These are phyloP conservation scores for Rhopalosiphum nymphaeae DNA, from an alignment of 2,888 invertebrate species.

Conservation along the genomic window DNA sequence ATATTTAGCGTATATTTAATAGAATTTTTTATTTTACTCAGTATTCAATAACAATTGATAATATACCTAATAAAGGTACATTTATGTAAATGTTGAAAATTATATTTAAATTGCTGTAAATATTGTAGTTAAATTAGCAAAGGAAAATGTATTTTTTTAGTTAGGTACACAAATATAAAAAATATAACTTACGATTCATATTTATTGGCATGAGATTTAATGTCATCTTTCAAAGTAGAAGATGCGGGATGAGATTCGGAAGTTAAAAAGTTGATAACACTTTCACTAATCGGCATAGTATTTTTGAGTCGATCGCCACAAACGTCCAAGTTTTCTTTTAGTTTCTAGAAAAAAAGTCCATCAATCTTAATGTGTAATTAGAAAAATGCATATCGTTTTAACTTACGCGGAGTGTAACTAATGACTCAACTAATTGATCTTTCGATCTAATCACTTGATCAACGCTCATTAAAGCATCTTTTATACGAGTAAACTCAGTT, in stretches of 20 bases:
- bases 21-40: too few species aligned
- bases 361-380: not conserved
- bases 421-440: constrained; percentile 78
- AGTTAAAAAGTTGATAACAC: constrained; percentile 34
- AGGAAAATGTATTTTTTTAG: not conserved
- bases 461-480: constrained; percentile 71
- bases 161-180: not conserved
- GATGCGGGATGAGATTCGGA: constrained; percentile 48
- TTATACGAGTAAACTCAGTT: constrained; percentile 35
- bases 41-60: too few species aligned
- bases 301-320: not conserved
- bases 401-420: constrained; percentile 78
- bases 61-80: not conserved
- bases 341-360: constrained; percentile 26
- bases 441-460: constrained; percentile 83
- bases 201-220: not conserved
- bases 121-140: not conserved
- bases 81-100: not conserved
- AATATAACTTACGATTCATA: constrained; percentile 39
- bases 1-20: not conserved
- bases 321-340: constrained; percentile 23
- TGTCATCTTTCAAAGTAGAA: constrained; percentile 11
- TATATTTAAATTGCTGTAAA: not conserved
- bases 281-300: constrained; percentile 3
- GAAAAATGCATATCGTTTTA: not conserved